Percentiles rank a stretch among this genome's conserved stretches.
Evolutionary conservation across 1,140 invertebrate species (phyloP).

Genomic region (Riptortus pedestris): DNA sequence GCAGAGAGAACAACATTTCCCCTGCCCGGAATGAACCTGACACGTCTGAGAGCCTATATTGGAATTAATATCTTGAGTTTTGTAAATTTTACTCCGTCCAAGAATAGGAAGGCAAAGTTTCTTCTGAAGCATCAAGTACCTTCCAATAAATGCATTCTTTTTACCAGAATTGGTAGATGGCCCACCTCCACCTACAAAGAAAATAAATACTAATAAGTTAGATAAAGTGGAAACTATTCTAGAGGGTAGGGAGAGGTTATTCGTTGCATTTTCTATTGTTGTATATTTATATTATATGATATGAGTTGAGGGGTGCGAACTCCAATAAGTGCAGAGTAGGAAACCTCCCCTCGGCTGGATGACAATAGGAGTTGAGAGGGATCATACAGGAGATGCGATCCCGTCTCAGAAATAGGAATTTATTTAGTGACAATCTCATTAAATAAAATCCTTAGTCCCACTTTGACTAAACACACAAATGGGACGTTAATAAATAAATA

Average conservation of each 20-base stretch:
- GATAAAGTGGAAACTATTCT: neutral
- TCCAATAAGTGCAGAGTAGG: too few species aligned
- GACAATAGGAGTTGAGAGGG: too few species aligned
- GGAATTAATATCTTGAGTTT: conserved; percentile 40
- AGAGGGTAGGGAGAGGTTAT: neutral
- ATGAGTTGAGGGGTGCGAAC: too few species aligned
- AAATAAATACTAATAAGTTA: neutral
- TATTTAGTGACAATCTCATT: too few species aligned
- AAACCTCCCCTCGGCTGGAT: too few species aligned
- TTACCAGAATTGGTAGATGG: conserved; percentile 26
- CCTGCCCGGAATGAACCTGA: conserved; percentile 45
- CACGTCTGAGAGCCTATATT: conserved; percentile 43
- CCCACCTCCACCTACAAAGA: neutral
- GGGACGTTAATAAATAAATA: too few species aligned
- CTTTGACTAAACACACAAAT: too few species aligned
- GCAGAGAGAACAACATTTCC: conserved; percentile 50
- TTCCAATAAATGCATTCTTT: conserved; percentile 32
- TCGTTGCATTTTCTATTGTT: neutral
- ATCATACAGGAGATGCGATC: too few species aligned
- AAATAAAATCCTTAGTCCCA: too few species aligned
- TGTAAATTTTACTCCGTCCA: conserved; percentile 27
- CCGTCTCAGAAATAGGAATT: too few species aligned
- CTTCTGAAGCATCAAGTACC: conserved; percentile 32
- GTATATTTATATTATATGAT: neutral
- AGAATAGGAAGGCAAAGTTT: conserved; percentile 33